A percentile compares a stretch with the other conserved stretches of the same genome.
Conservation (phyloP, 2,113 vertebrate genomes). For the Sula dactylatra region DNA sequence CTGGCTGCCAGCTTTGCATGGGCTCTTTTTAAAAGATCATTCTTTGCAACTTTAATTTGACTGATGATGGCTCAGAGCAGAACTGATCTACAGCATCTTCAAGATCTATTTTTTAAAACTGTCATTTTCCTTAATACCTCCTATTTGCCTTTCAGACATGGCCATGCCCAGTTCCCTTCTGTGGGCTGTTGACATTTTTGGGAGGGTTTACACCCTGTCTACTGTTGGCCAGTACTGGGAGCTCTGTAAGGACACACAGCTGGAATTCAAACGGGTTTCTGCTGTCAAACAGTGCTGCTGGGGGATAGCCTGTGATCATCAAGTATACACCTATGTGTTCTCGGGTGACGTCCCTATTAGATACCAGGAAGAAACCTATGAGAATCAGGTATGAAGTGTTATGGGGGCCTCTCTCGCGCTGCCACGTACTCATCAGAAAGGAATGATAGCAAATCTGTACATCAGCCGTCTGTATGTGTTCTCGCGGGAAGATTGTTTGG, state of each 20-base stretch:
- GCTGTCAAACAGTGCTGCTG: slow-evolving; percentile 89
- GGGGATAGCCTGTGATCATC: slow-evolving; percentile 92
- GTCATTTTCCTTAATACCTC: background rate
- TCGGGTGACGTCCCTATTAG: slow-evolving; percentile 88
- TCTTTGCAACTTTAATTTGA: background rate
- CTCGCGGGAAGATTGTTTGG: background rate
- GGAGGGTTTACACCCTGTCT: slow-evolving; percentile 88
- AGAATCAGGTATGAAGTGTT: slow-evolving; percentile 85
- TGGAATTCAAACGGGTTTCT: slow-evolving; percentile 91
- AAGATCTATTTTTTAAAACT: background rate
- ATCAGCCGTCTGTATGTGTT: background rate
- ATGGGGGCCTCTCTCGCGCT: background rate
- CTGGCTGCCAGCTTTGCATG: background rate
- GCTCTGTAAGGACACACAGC: slow-evolving; percentile 81
- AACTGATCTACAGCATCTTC: background rate
- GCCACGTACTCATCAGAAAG: background rate
- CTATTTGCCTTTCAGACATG: slow-evolving; percentile 30
- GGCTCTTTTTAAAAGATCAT: background rate
- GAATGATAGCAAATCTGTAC: background rate
- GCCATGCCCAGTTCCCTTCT: slow-evolving; percentile 85
- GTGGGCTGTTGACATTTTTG: slow-evolving; percentile 94
- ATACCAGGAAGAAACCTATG: slow-evolving; percentile 90
- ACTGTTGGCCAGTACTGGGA: slow-evolving; percentile 92
- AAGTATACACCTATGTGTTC: slow-evolving; percentile 87
- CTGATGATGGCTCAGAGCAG: background rate